Conservation (phyloP, 1,140 invertebrate species). For the Cyclina sinensis region DNA sequence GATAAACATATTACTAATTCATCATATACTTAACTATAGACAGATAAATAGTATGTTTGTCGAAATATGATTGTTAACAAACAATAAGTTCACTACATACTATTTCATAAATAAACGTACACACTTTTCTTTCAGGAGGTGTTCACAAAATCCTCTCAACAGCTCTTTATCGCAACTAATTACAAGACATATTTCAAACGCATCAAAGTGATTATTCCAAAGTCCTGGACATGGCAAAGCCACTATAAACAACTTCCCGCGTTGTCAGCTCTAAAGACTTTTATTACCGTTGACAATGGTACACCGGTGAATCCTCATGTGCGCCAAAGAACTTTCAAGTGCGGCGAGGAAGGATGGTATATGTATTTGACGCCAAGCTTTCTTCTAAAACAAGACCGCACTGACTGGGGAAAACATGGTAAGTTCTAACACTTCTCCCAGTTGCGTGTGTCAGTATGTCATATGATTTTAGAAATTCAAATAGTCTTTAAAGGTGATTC, state of each 20-base stretch:
- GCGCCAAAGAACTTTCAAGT: neutral
- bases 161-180: neutral
- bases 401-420: constrained; percentile 1
- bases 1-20: neutral
- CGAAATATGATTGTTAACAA: too few species aligned
- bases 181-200: neutral
- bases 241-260: neutral
- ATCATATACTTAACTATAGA: too few species aligned
- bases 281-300: neutral
- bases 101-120: neutral
- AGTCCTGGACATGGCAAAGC: neutral
- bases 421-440: neutral
- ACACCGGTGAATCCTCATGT: neutral
- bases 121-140: neutral
- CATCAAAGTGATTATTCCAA: constrained; percentile 7
- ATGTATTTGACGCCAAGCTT: neutral
- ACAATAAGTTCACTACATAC: neutral
- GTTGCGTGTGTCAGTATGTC: too few species aligned
- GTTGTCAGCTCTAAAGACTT: neutral
- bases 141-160: neutral
- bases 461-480: too few species aligned
- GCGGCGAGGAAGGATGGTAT: neutral
- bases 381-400: neutral
- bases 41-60: too few species aligned
- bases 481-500: too few species aligned